Base-by-base conservation (phyloP, 2,888 invertebrate genomes). In the Crematogaster levior region DNA sequence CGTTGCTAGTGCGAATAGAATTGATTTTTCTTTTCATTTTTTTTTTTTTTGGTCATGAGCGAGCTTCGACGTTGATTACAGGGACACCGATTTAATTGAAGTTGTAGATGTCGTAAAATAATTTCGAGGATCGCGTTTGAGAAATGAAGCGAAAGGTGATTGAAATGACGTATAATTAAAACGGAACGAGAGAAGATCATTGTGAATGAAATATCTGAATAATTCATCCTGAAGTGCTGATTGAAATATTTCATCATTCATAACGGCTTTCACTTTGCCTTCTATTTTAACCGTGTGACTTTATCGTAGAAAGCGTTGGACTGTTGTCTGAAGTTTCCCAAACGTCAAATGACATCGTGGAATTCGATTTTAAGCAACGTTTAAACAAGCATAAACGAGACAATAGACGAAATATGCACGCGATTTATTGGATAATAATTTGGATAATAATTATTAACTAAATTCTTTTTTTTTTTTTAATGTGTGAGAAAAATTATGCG, bases 1-100 rank as follows among this genome's bases (percentile, higher is more conserved):
- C 93, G 88, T 91, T 93, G 90, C 92, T 93, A 88, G 75, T 88
- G 81, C 81, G 82, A 90, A 89, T 87, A 90, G 84, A 89, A 89
- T 75, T 70, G 66, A 79, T 82, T 79, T 82, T 83, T 84, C 66
- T 89, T 82, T 86, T 75, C 70, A 65, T 60, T 68, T 24, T 18
- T 46, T 37, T 21, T 27, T 4, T 43, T 27, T 53, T 51, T 40
- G 15, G 12, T 34, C 51, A 75, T 15, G 21, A 46, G 18, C 63
- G 48, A 37, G 18, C 24, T 51, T 27, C 7, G 34, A 65, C 48
- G 24, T 27, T 34, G 43, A 10, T 73, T 30, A 30, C 15, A 7
- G 61, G 27, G 1, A 65, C 40, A 40, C 18, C 24, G 37, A 61
- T 27, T 18, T 24, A 51, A 51, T 63, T 24, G 63, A 7, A 37